A percentile compares a stretch with the other conserved stretches of the same genome.
These are phyloP conservation scores for Bradypus variegatus DNA, from an alignment of 2,797 vertebrate genomes.

Conservation along the genomic window DNA sequence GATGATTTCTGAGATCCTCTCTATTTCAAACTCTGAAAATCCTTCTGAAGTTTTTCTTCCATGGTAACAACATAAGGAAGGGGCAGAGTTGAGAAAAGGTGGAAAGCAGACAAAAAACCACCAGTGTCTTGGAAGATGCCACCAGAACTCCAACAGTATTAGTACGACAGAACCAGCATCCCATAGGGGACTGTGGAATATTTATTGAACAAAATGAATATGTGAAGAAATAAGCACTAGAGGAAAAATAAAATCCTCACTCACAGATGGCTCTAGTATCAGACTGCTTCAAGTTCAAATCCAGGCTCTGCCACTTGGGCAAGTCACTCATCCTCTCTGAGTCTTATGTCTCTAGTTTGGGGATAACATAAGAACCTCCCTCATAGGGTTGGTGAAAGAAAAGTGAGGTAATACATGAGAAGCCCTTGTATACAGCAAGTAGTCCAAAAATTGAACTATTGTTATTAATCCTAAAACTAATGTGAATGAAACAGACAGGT, in stretches of 20 bases:
- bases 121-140: background rate
- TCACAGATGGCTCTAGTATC: background rate
- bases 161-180: background rate
- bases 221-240: background rate
- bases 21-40: background rate
- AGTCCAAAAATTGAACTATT: background rate
- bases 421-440: background rate
- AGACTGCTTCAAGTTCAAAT: background rate
- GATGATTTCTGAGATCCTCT: background rate
- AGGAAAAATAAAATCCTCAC: background rate
- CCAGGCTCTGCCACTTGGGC: background rate
- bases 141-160: background rate
- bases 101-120: background rate
- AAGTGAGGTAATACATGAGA: background rate
- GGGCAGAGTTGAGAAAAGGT: background rate
- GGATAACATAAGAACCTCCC: background rate
- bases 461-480: background rate
- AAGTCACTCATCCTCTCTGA: background rate
- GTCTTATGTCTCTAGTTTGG: background rate
- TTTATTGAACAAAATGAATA: background rate
- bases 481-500: background rate
- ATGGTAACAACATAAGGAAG: background rate
- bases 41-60: background rate
- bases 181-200: background rate
- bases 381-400: background rate